phyloP scores from a whole-genome alignment of 2,113 vertebrate species.

The Poecile atricapillus region DNA sequence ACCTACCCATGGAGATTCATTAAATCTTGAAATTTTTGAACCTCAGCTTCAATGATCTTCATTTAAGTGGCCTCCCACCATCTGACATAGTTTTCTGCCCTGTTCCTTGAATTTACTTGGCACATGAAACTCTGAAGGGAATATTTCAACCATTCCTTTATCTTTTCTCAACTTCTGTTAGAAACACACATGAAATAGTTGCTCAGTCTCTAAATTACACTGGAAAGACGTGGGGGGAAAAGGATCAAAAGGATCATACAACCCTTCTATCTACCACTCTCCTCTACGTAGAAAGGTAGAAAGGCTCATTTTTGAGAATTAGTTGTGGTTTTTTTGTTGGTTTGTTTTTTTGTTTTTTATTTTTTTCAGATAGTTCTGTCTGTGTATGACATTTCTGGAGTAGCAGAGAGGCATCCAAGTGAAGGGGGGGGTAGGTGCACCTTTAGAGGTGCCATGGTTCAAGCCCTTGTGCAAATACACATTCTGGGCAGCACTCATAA shows the following conservation, averaged over 20 bases:
- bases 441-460: not conserved
- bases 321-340: not conserved
- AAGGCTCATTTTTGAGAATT: not conserved
- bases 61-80: constrained; percentile 16
- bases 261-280: not conserved
- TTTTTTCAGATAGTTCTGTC: not conserved
- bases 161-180: not conserved
- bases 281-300: not conserved
- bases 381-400: not conserved
- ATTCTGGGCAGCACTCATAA: not conserved
- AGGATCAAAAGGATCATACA: not conserved
- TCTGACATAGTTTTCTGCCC: constrained; percentile 21
- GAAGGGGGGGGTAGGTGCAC: not conserved
- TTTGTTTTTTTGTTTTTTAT: not conserved
- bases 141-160: not conserved
- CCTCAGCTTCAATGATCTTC: constrained; percentile 42
- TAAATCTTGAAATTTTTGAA: constrained; percentile 64
- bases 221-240: fast-evolving
- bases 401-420: not conserved
- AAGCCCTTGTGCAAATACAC: not conserved
- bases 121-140: not conserved
- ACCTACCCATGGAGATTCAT: constrained; percentile 57
- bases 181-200: not conserved
- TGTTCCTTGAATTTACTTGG: not conserved
- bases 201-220: not conserved